Base-by-base conservation (phyloP, 2,113 vertebrate species). In the Dryoscopus gambensis region DNA sequence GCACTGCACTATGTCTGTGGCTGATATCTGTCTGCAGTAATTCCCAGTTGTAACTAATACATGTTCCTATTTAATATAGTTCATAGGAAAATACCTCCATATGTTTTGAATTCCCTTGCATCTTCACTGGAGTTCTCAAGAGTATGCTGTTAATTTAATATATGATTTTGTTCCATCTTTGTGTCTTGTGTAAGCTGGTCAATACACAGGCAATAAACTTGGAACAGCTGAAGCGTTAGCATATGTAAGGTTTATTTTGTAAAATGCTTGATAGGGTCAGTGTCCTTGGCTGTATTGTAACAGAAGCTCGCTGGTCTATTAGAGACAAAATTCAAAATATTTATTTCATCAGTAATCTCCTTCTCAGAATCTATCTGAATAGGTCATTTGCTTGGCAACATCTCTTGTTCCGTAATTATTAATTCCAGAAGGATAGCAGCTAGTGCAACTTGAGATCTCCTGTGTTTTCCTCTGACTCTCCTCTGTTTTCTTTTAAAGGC, bases 341-440 rank as follows among this genome's bases (percentile, higher is more conserved):
- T 91, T 93, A 79, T 80, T 96, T 94, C 46, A 70, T 84, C 78
- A 73, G 46, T 93, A 80, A 90, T 86, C 59, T 70, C 67, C 28
- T 94, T 46, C 73, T 85, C 31, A 69, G 70, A 89, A 82, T 91
- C 50, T 64, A 11, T 79, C 63, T 63, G 78, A 83, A 62, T 33
- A 73, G 65, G 64, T 84, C 31, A 69, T 69, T 95, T 69, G 31
- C 50, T 87, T 96, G 93, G 87, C 84, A 90, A 12, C 63, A n/a
- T 90, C 63, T 83, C 78, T 74, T 80, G 50, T 88, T 59, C 59
- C 70, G 30, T 74, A 83, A 74, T 94, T 79, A 83, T 76, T 91
- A 93, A 77, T 93, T 89, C 46, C 33, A 88, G 87, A 87, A 89
- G 70, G 76, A 76, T 13, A 71, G 63, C 33, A 73, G 89, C 76